Conservation (phyloP, 2,113 vertebrate genomes). For the Propithecus coquereli region DNA sequence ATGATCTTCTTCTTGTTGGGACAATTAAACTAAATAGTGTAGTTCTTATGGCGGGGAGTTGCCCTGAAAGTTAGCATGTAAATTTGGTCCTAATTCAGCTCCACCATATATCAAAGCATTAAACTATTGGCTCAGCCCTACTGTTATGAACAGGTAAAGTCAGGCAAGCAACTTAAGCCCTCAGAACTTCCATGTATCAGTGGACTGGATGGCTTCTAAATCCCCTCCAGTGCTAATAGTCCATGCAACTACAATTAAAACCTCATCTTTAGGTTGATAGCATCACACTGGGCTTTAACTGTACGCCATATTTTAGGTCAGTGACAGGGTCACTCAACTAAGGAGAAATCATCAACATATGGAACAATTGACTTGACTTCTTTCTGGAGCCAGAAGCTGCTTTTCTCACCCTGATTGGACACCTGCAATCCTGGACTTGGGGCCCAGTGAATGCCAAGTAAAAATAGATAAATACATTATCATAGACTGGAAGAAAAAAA, state of each 20-base stretch:
- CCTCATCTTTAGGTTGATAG: not conserved
- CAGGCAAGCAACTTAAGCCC: not conserved
- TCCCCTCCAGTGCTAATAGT: not conserved
- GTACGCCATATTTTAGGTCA: not conserved
- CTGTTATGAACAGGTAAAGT: not conserved
- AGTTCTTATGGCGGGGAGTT: not conserved
- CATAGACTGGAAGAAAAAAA: not conserved
- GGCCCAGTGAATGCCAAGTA: not conserved
- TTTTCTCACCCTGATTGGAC: not conserved
- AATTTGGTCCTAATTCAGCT: conserved; percentile 21
- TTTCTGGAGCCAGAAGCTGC: not conserved
- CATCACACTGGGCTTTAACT: not conserved
- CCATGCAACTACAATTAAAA: not conserved
- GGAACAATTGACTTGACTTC: not conserved
- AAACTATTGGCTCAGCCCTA: not conserved
- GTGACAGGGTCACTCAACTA: not conserved
- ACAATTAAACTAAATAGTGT: not conserved
- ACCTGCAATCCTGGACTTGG: not conserved
- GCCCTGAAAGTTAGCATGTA: not conserved
- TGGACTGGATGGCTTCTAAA: not conserved
- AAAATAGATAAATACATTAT: not conserved
- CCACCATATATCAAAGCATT: not conserved
- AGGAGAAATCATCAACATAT: not conserved
- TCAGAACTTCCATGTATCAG: not conserved
- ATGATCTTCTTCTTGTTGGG: not conserved